Base-by-base conservation (phyloP, 1,140 invertebrate species). In the Pentalonia nigronervosa region DNA sequence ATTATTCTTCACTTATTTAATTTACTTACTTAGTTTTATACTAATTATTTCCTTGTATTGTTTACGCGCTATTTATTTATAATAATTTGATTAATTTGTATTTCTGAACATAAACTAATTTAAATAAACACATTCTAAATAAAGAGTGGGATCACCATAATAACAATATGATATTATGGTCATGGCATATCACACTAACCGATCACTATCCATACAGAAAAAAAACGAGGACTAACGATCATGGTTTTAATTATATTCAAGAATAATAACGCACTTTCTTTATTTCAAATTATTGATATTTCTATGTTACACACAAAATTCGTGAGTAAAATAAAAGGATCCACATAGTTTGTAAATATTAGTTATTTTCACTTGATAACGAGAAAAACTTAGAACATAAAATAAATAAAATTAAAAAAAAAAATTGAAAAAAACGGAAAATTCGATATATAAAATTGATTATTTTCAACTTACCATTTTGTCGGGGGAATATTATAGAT, bases 221-320 rank as follows among this genome's bases (percentile, higher is more conserved):
- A 84, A 86, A 88, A 53, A 30, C 48, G n/a, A 50, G 8, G 25
- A 48, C 41, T 86, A 47, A 45, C 25, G 84, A 86, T 86, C 25
- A 17, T 86, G 47, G 20, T 45, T 47, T 86, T 48, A 86, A 86
- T 47, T 89, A 34, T 21, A 53, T 89, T 89, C 47, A n/a, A 53
- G n/a, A 53, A 89, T 89, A 53, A 53, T 50, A n/a, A 53, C 23
- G 48, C 20, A 50, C 48, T 89, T 53, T 89, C 87, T 53, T 89
- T n/a, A 53, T 89, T 89, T 53, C 0, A 50, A 89, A 53, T 53
- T 89, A 86, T 89, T 34, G 48, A 50, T 53, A 53, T 53, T 89
- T 36, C 36, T 48, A n/a, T 36, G 34, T 48, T 23, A 53, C 2
- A 53, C 48, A 23, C n/a, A 20, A 34, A 34, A 47, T 17, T 86